phyloP scores from a whole-genome alignment of 2,113 vertebrate species.

The Eublepharis macularius region DNA sequence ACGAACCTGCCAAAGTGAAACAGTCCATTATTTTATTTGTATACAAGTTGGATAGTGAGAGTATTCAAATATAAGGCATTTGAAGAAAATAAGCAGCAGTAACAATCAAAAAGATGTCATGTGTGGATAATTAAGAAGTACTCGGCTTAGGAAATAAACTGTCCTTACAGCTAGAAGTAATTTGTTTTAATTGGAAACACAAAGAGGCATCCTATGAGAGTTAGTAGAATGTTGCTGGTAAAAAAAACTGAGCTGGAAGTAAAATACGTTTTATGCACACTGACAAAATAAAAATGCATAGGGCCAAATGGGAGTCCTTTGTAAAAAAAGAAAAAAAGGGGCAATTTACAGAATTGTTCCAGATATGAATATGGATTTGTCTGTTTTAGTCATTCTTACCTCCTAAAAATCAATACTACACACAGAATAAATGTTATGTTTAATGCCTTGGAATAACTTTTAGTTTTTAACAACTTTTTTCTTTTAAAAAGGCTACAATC shows the following conservation, averaged over 20 bases:
- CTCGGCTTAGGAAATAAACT: constrained; percentile 68
- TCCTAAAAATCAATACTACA: neutral
- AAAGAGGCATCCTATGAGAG: constrained; percentile 58
- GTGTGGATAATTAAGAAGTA: constrained; percentile 66
- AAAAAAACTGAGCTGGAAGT: constrained; percentile 62
- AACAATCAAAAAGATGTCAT: constrained; percentile 54
- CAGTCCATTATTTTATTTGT: constrained; percentile 60
- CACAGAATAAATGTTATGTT: neutral
- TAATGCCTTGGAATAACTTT: neutral
- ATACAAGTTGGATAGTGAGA: constrained; percentile 17
- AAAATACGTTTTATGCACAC: constrained; percentile 65
- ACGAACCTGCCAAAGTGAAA: constrained; percentile 55
- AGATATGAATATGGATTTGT: constrained; percentile 14
- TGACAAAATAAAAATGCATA: constrained; percentile 56
- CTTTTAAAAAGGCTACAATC: neutral
- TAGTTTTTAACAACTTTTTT: neutral
- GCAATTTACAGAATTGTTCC: constrained; percentile 51
- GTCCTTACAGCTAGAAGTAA: constrained; percentile 58
- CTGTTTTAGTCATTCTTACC: neutral
- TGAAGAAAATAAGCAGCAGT: constrained; percentile 50
- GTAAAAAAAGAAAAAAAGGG: constrained; percentile 28
- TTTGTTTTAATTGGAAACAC: constrained; percentile 71
- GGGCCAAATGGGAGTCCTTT: constrained; percentile 56
- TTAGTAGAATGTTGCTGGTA: constrained; percentile 63
- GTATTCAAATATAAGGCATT: constrained; percentile 52